Conservation (phyloP, 2,797 vertebrate species). For the Podargus strigoides region DNA sequence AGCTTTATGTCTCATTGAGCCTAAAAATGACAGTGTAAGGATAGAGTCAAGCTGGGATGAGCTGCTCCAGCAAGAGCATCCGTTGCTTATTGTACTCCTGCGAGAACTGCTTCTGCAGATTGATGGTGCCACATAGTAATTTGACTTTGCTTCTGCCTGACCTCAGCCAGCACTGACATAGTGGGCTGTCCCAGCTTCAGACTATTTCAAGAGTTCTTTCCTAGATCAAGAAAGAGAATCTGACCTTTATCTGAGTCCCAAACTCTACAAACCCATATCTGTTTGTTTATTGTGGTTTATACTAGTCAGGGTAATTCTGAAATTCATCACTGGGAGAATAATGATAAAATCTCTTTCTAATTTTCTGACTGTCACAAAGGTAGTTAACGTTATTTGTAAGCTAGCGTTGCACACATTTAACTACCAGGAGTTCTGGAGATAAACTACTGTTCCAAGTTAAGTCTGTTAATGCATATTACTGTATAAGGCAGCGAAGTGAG, state of each 20-base stretch:
- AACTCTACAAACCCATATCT: background rate
- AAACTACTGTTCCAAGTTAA: no score
- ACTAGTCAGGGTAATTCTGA: background rate
- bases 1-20: background rate
- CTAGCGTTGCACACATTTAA: background rate
- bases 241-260: background rate
- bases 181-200: background rate
- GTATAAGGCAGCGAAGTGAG: background rate
- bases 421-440: background rate
- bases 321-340: background rate
- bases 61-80: background rate
- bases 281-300: background rate
- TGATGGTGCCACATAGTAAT: background rate
- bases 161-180: background rate
- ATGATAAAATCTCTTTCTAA: background rate
- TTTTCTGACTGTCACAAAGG: background rate
- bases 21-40: background rate
- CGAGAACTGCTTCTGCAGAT: background rate
- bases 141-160: background rate
- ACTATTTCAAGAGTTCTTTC: background rate
- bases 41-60: background rate
- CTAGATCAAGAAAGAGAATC: background rate
- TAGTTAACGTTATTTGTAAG: background rate
- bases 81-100: background rate
- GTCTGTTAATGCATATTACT: background rate